Base-by-base conservation (phyloP, 1,140 invertebrate genomes). In the Dreissena rostriformis region DNA sequence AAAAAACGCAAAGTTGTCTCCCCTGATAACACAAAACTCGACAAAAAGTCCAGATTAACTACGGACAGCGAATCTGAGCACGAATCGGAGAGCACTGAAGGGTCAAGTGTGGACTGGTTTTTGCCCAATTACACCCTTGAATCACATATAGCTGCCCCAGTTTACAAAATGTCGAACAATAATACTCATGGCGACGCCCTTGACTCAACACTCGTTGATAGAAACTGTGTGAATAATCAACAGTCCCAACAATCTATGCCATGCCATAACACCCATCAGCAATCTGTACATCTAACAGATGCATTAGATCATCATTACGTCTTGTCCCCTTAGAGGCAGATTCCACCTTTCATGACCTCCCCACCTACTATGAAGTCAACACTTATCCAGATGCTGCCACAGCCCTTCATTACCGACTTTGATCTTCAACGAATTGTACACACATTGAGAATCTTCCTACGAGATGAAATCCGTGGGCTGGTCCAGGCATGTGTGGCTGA, bases 11-110 rank as follows among this genome's bases (percentile, higher is more conserved):
- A 39, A 67, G 22, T 67, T 67, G 29, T 24, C 65, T 67, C 65
- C 65, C 65, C 65, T 67, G 65, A 67, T 15, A 67, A 67, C 29
- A 28, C 65, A 10, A 67, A 67, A 67, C 14, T 67, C 15, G 65
- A 67, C 14, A 67, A 67, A 24, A 67, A 67, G 22, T 8, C 65
- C 14, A 67, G 65, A 67, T 29, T 8, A 28, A 28, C 24, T 22
- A 28, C 65, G 12, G 29, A 67, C 29, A n/a, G 24, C 10, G 65
- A 67, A 15, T 28, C 12, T 19, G 22, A 22, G 14, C 12, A 67
- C 12, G 19, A 63, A 63, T 63, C 24, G 19, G 65, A 67, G 14
- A 67, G 65, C 22, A 67, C 15, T 67, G 65, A 29, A 28, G 24
- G 15, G 65, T 28, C 24, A 39, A 39, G 39, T 39, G 39, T 39